Conservation (phyloP, 1,140 invertebrate species). For the Diplogasteroides magnus region DNA sequence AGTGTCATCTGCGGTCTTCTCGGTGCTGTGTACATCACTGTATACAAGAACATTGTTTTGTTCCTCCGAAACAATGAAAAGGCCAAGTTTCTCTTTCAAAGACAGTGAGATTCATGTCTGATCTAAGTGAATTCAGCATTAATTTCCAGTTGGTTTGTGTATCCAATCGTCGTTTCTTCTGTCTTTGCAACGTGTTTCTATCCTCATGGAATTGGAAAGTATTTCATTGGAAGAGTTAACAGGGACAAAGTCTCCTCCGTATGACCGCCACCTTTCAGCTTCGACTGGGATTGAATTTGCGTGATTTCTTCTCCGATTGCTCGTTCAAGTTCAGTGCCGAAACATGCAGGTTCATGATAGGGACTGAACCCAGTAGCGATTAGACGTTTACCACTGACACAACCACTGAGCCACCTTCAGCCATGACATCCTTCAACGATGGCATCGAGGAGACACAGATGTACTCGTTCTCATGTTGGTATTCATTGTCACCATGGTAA, state of each 20-base stretch:
- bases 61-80: neutral
- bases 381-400: neutral
- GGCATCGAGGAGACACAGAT: neutral
- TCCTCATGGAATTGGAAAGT: neutral
- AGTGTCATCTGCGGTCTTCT: constrained; percentile 53
- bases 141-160: neutral
- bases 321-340: neutral
- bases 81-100: neutral
- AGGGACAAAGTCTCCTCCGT: neutral
- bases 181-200: neutral
- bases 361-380: neutral
- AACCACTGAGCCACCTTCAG: neutral
- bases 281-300: neutral
- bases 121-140: too few species aligned
- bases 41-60: neutral
- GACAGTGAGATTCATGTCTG: neutral
- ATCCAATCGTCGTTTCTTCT: neutral
- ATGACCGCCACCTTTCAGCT: too few species aligned
- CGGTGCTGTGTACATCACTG: neutral
- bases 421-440: neutral
- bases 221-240: neutral
- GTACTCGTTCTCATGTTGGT: neutral
- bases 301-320: neutral
- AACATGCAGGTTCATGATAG: neutral
- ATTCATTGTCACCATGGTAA: neutral